Conservation (phyloP, 1,140 invertebrate species). For the Zaprionus lachaisei region DNA sequence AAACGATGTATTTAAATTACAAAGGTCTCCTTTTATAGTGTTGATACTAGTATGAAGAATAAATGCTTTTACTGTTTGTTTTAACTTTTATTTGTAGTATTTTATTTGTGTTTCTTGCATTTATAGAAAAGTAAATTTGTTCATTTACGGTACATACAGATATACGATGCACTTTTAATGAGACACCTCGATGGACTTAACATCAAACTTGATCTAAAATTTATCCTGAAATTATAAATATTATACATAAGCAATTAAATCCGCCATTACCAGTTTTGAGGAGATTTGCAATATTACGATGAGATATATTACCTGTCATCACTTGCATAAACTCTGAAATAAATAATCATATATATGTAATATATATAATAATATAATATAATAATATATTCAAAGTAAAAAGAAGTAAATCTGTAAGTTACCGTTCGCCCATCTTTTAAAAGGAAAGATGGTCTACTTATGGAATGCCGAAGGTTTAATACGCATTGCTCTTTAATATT, state of each 20-base stretch:
- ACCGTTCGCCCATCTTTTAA: no score
- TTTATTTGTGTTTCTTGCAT: not conserved
- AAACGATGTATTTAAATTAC: no score
- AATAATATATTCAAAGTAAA: not conserved
- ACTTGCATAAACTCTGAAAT: constrained; percentile 90
- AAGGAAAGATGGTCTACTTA: no score
- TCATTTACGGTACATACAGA: not conserved
- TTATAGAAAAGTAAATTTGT: not conserved
- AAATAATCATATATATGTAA: not conserved
- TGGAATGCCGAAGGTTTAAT: no score
- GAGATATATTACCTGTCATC: constrained; percentile 86
- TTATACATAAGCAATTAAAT: not conserved
- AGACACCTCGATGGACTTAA: not conserved
- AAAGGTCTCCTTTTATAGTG: no score
- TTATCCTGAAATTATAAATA: constrained; percentile 4
- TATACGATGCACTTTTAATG: not conserved
- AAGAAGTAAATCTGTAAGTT: not conserved
- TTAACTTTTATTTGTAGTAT: not conserved
- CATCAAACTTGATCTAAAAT: not conserved
- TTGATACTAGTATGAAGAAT: no score
- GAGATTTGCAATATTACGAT: not conserved
- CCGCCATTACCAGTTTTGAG: no score
- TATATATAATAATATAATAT: not conserved
- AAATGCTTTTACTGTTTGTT: not conserved
- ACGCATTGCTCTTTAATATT: no score